Evolutionary conservation across 1,140 invertebrate genomes (phyloP).

Genomic region (Drosophila arizonae): DNA sequence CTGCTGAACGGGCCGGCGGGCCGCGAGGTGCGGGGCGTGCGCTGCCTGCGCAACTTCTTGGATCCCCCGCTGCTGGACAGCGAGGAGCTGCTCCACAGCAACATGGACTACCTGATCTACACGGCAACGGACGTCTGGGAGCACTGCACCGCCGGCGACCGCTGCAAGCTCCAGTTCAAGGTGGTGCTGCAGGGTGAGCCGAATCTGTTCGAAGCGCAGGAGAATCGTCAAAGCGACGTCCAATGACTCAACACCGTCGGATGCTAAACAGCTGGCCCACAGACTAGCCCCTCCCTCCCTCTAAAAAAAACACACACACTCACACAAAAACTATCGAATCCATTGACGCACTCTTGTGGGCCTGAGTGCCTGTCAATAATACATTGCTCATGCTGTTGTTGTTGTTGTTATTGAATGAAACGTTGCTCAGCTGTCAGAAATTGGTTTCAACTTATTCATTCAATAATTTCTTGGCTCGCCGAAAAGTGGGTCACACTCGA

Average conservation of each 20-base stretch:
- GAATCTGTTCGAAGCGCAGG: constrained; percentile 23
- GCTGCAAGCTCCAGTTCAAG: constrained; percentile 27
- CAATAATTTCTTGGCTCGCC: constrained; percentile 60
- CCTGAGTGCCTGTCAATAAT: constrained; percentile 74
- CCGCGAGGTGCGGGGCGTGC: constrained; percentile 32
- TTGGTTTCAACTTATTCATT: constrained; percentile 57
- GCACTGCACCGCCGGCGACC: constrained; percentile 13
- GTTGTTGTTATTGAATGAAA: constrained; percentile 34
- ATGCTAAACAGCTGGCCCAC: constrained; percentile 44
- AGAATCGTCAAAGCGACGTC: background rate
- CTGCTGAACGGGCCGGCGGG: constrained; percentile 16
- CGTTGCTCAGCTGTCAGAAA: constrained; percentile 49
- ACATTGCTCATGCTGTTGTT: constrained; percentile 22
- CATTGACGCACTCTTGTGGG: constrained; percentile 66
- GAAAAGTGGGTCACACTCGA: constrained; percentile 60
- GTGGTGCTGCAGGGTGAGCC: constrained; percentile 39
- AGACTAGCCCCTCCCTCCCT: background rate
- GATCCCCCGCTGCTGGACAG: constrained; percentile 27
- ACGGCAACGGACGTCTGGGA: constrained; percentile 31
- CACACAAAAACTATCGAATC: constrained; percentile 33
- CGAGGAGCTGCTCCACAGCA: constrained; percentile 40
- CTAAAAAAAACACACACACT: background rate
- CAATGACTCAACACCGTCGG: constrained; percentile 38
- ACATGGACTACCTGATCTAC: constrained; percentile 50
- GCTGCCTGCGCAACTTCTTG: constrained; percentile 42